Evolutionary conservation across 2,797 vertebrate genomes (phyloP).

Genomic region (Diceros bicornis): DNA sequence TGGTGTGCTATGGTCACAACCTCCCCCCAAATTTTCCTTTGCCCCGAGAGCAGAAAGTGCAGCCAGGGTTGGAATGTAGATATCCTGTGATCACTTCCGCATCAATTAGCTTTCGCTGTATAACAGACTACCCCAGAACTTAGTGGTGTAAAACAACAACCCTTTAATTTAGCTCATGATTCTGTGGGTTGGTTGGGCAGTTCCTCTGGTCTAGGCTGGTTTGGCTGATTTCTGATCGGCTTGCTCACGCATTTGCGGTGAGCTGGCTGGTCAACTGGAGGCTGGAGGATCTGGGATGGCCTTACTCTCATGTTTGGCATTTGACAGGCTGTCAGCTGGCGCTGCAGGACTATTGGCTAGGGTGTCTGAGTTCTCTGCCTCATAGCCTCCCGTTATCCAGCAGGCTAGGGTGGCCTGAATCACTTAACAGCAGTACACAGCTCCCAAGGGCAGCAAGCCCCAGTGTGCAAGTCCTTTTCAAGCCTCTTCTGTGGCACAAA

Average conservation of each 20-base stretch:
- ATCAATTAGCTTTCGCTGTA: neutral
- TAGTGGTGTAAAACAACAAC: neutral
- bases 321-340: neutral
- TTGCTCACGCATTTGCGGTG: neutral
- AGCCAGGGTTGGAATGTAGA: neutral
- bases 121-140: neutral
- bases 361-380: neutral
- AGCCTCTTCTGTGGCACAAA: neutral
- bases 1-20: neutral
- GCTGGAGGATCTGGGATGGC: neutral
- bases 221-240: neutral
- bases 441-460: neutral
- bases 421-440: no score
- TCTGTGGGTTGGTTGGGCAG: neutral
- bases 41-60: neutral
- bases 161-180: neutral
- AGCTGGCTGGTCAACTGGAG: neutral
- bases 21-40: neutral
- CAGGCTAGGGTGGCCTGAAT: neutral
- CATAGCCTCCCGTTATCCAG: neutral
- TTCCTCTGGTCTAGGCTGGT: neutral
- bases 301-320: neutral
- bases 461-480: neutral
- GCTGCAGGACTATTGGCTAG: neutral
- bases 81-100: neutral